A percentile compares a stretch with the other conserved stretches of the same genome.
Evolutionary conservation across 1,140 invertebrate genomes (phyloP).

Genomic region (Palaemon carinicauda): DNA sequence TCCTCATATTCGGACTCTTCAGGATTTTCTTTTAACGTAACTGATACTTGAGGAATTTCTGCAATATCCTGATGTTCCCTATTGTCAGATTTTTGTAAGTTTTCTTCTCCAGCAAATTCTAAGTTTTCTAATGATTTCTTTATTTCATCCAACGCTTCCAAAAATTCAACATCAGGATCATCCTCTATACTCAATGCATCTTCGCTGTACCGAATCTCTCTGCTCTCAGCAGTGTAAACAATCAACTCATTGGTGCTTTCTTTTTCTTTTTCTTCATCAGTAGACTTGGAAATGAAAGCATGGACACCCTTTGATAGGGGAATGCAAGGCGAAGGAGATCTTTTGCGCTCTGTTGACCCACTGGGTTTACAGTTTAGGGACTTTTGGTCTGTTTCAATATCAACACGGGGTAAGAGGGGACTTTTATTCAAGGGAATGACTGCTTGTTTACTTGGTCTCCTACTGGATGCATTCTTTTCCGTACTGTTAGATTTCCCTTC

Average conservation of each 20-base stretch:
- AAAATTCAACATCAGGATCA: no score
- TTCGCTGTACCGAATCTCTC: no score
- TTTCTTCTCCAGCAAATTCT: not conserved
- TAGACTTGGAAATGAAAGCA: constrained; percentile 22
- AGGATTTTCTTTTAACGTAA: not conserved
- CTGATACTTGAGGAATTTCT: not conserved
- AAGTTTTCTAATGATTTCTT: not conserved
- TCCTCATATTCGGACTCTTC: not conserved
- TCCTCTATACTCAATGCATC: no score
- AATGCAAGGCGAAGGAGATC: constrained; percentile 33
- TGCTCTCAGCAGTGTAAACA: not conserved
- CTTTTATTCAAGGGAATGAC: constrained; percentile 28
- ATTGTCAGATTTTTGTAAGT: not conserved
- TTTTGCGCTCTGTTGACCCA: constrained; percentile 5
- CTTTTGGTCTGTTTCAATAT: not conserved
- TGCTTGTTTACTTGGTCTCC: not conserved
- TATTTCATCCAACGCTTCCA: not conserved
- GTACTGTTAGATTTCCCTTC: not conserved
- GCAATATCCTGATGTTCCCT: not conserved
- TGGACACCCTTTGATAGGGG: constrained; percentile 40
- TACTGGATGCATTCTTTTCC: not conserved
- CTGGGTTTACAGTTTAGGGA: not conserved
- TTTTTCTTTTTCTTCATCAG: constrained; percentile 2
- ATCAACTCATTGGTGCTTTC: not conserved
- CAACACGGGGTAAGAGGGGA: not conserved